Conservation (phyloP, 2,888 invertebrate genomes). For the Desoria tigrina region DNA sequence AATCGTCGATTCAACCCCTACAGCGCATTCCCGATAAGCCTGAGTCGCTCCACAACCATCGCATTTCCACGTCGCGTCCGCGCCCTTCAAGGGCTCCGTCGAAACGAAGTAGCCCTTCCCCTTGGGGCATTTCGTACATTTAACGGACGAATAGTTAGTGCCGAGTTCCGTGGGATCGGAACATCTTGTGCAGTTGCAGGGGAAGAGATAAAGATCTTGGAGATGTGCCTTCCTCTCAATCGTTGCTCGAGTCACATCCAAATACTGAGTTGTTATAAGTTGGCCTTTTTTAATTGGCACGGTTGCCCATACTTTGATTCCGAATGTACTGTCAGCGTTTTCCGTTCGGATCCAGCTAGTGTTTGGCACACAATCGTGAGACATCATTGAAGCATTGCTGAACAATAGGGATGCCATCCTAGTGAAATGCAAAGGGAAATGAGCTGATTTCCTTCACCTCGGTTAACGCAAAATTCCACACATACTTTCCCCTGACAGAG, state of each 20-base stretch:
- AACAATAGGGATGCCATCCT: slow-evolving; percentile 46
- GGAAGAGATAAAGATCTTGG: slow-evolving; percentile 40
- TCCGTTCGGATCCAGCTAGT: slow-evolving; percentile 43
- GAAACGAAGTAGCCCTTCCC: slow-evolving; percentile 44
- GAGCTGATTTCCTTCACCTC: slow-evolving; percentile 1
- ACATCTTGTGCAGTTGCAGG: slow-evolving; percentile 40
- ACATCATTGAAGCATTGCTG: slow-evolving; percentile 44
- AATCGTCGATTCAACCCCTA: slow-evolving; percentile 35
- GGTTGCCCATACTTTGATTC: slow-evolving; percentile 47
- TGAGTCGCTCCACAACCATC: slow-evolving; percentile 34
- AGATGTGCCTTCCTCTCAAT: slow-evolving; percentile 40
- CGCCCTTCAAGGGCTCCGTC: slow-evolving; percentile 39
- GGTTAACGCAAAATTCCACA: slow-evolving; percentile 1
- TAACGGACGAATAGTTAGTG: slow-evolving; percentile 38
- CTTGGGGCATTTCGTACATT: slow-evolving; percentile 41
- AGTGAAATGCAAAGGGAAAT: slow-evolving; percentile 5
- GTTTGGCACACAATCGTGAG: slow-evolving; percentile 45
- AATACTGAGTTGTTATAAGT: slow-evolving; percentile 42
- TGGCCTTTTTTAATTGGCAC: slow-evolving; percentile 44
- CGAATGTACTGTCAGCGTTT: slow-evolving; percentile 42
- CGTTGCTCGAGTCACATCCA: slow-evolving; percentile 41
- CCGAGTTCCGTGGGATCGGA: slow-evolving; percentile 41
- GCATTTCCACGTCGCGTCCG: slow-evolving; percentile 41
- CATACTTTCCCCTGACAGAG: slow-evolving; percentile 8
- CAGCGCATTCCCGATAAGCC: slow-evolving; percentile 35